Evolutionary conservation across 2,113 vertebrate genomes (phyloP).

Genomic region (Ramphastos sulfuratus): DNA sequence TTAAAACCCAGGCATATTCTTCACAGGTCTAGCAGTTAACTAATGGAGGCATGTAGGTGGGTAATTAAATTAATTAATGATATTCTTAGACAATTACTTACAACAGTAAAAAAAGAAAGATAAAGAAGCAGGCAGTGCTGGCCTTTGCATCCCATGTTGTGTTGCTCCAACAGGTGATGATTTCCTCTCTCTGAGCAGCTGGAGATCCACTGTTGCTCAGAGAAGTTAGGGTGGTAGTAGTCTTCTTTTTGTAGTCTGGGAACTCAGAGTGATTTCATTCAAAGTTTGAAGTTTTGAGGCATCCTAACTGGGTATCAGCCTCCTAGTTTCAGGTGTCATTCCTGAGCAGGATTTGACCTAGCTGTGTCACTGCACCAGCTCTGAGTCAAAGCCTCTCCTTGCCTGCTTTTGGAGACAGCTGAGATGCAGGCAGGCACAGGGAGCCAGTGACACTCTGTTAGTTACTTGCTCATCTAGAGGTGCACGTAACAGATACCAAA

Average conservation of each 20-base stretch:
- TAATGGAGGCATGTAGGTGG: too few relatives aligned
- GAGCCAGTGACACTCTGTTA: not conserved
- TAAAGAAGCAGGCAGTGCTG: not conserved
- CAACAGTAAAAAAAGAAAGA: not conserved
- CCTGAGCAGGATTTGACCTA: not conserved
- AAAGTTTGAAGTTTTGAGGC: not conserved
- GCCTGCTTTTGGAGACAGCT: not conserved
- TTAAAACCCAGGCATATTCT: not conserved
- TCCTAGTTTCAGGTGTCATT: not conserved
- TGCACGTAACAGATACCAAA: accelerated
- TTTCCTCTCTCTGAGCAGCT: not conserved
- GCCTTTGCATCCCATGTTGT: not conserved
- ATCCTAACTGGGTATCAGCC: not conserved
- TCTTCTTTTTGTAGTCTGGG: not conserved
- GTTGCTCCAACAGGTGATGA: not conserved
- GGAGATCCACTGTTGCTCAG: not conserved
- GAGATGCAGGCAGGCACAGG: accelerated
- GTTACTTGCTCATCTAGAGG: not conserved
- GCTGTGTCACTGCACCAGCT: accelerated
- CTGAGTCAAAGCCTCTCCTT: not conserved
- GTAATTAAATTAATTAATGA: not conserved
- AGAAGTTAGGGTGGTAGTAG: not conserved
- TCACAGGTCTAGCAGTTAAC: not conserved
- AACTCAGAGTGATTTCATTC: not conserved
- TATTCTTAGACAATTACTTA: not conserved